Percentiles rank a stretch among this genome's conserved stretches.
phyloP scores from a whole-genome alignment of 2,888 invertebrate genomes.

The Lapara coniferarum region DNA sequence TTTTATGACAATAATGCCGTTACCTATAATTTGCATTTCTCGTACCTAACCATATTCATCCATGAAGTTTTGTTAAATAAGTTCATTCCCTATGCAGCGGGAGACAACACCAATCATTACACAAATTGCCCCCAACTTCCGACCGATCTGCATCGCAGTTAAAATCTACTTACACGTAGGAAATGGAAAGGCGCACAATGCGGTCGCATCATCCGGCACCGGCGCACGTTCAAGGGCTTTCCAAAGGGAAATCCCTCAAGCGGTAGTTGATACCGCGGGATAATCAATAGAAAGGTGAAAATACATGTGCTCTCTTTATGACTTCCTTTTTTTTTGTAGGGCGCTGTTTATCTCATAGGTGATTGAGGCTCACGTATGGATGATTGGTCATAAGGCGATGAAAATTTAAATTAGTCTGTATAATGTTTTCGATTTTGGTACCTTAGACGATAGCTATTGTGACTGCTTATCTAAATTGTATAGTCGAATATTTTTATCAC shows the following conservation, averaged over 20 bases:
- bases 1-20: no score
- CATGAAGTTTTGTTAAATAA: no score
- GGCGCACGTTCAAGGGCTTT: constrained; percentile 33
- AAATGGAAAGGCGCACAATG: constrained; percentile 62
- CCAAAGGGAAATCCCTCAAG: constrained; percentile 28
- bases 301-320: constrained; percentile 1
- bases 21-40: no score
- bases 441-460: neutral
- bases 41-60: no score
- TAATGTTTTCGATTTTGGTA: neutral
- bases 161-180: constrained; percentile 42
- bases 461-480: no score
- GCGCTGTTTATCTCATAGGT: neutral
- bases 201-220: constrained; percentile 51
- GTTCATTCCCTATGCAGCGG: neutral
- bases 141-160: constrained; percentile 25
- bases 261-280: neutral
- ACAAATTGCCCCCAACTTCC: constrained; percentile 6
- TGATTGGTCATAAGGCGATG: neutral
- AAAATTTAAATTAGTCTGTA: neutral
- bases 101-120: neutral
- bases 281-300: constrained; percentile 21
- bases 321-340: constrained; percentile 11
- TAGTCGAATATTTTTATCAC: no score
- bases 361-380: neutral